Conservation (phyloP, 1,140 invertebrate species). For the Nixonia krombeini region DNA sequence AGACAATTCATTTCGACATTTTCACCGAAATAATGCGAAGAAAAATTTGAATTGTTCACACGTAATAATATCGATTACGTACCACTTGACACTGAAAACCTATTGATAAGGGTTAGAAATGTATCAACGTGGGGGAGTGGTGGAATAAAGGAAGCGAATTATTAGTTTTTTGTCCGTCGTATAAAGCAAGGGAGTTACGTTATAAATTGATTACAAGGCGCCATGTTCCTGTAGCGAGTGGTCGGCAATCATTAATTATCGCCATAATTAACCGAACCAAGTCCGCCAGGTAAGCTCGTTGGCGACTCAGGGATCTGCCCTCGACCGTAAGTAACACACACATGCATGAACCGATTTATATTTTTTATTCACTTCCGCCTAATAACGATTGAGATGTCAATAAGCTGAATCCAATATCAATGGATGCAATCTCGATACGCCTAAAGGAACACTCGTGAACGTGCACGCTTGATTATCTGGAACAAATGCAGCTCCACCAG, state of each 20-base stretch:
- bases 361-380: conserved; percentile 34
- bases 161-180: no score
- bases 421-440: conserved; percentile 3
- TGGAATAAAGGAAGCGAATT: no score
- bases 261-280: conserved; percentile 54
- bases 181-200: no score
- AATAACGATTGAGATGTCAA: conserved; percentile 35
- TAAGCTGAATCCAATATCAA: conserved; percentile 17
- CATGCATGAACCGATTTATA: conserved; percentile 24
- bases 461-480: conserved; percentile 12
- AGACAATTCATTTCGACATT: no score
- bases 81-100: no score
- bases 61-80: no score
- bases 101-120: no score
- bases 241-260: conserved; percentile 59
- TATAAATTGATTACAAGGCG: conserved; percentile 63
- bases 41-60: no score
- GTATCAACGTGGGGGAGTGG: no score
- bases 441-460: no score
- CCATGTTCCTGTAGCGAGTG: conserved; percentile 50
- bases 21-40: no score
- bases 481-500: conserved; percentile 6
- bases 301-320: neutral
- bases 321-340: conserved; percentile 15
- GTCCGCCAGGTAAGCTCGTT: no score